Base-by-base conservation (phyloP, 2,797 vertebrate species). In the Ctenosaura bakeri region DNA sequence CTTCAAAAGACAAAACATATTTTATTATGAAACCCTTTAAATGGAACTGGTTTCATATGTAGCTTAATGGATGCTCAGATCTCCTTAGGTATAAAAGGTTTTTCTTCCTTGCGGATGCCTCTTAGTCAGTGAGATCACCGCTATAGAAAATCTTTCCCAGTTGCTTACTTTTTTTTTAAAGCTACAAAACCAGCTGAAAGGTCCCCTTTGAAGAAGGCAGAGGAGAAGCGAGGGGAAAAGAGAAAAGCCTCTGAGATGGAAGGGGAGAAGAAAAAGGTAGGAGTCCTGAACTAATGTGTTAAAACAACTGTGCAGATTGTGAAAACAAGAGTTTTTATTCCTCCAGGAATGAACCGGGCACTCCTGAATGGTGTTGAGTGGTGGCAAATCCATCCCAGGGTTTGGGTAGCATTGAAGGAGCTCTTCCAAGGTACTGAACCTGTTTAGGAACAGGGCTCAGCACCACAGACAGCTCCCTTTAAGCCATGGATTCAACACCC, bases 141-240 rank as follows among this genome's bases (percentile, higher is more conserved):
- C 20, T 38, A 0, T 9, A 4, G 12, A 3, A 18, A 2, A 1
- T 1, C 3, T 1, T 6, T 2, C 89, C 26, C 93, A 6, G 35
- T 89, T 92, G 86, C 1, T 91, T n/a, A 92, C 14, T 64, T 90
- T 92, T 89, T 4, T 22, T 22, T 22, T 5, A 62, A 18, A 96
- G 96, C 91, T 18, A 94, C 46, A 85, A 95, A 95, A 94, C 74
- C 62, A 46, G 32, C 62, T 13, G 0, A 0, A 38, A 95, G 1
- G 81, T 92, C 93, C 71, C 93, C 95, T 52, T 66, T 94, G 29
- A 87, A 88, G 74, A 96, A 96, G 91, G 32, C 89, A 0, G 93
- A 94, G 81, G 96, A 97, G 86, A 95, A 88, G 24, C 92, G 95
- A 90, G 96, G 95, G 24, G 95, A 96, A 90, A 97, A 97, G 59